These are phyloP conservation scores for Boloria euphrosyne DNA, from an alignment of 2,888 invertebrate species.

Conservation along the genomic window DNA sequence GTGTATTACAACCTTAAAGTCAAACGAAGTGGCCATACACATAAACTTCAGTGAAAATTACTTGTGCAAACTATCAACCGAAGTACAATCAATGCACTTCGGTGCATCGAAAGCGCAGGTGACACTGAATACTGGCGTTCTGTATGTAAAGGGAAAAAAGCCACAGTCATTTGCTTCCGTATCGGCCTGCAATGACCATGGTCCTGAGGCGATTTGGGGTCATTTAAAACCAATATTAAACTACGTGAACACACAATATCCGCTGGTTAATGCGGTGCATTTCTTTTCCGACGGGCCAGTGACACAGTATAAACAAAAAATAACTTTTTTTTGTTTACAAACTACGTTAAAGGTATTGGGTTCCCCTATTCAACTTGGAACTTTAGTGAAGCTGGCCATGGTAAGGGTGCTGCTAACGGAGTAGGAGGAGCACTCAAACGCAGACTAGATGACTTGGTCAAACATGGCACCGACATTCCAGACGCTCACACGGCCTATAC, in stretches of 20 bases:
- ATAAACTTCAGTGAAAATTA: slow-evolving; percentile 6
- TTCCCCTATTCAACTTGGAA: not conserved
- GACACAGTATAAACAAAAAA: slow-evolving; percentile 7
- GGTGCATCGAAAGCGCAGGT: not conserved
- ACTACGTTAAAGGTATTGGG: not conserved
- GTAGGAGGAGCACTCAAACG: no score
- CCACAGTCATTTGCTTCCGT: not conserved
- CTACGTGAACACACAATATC: not conserved
- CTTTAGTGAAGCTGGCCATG: slow-evolving; percentile 9
- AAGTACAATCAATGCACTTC: slow-evolving; percentile 1
- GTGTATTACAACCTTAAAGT: not conserved
- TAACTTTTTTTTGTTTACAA: slow-evolving; percentile 4
- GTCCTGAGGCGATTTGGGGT: not conserved
- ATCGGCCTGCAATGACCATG: not conserved
- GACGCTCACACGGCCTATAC: no score
- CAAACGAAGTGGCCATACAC: not conserved
- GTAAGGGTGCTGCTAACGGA: no score
- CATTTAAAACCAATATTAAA: not conserved
- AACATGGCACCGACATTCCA: no score
- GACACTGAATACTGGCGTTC: not conserved
- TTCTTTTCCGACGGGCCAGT: slow-evolving; percentile 3
- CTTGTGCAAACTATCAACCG: not conserved
- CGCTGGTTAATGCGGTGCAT: not conserved
- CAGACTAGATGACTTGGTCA: no score
- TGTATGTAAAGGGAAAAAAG: not conserved